Evolutionary conservation across 2,113 vertebrate species (phyloP).

Genomic region (Corvus hawaiiensis): DNA sequence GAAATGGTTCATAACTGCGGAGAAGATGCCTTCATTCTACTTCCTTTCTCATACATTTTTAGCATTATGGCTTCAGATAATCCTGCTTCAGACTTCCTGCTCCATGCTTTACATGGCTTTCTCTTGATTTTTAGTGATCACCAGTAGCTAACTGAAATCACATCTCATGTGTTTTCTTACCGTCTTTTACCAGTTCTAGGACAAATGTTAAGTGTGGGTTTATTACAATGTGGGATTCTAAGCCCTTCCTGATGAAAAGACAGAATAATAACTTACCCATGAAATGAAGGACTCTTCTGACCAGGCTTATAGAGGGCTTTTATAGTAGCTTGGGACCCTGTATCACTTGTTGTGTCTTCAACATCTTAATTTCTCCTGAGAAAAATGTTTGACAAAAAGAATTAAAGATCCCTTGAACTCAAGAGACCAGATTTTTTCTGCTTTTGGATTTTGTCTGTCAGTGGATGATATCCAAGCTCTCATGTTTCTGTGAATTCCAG

Average conservation of each 20-base stretch:
- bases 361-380: slow-evolving; percentile 53
- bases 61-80: not conserved
- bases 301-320: slow-evolving; percentile 1
- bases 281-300: slow-evolving; percentile 23
- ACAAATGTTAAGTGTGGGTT: not conserved
- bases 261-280: slow-evolving; percentile 41
- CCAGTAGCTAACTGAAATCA: not conserved
- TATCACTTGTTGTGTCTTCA: slow-evolving; percentile 21
- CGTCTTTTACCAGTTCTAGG: not conserved
- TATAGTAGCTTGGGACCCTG: not conserved
- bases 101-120: not conserved
- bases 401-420: not conserved
- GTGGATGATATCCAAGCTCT: slow-evolving; percentile 10
- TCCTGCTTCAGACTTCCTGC: not conserved
- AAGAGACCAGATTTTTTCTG: slow-evolving; percentile 22
- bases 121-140: not conserved
- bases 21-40: not conserved
- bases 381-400: slow-evolving; percentile 18
- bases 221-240: not conserved
- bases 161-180: not conserved
- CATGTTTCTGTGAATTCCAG: slow-evolving; percentile 40
- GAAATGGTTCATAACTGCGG: not conserved
- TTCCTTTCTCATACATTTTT: not conserved
- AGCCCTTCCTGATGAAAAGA: not conserved
- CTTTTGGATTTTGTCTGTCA: not conserved